Conservation (phyloP, 2,797 vertebrate genomes). For the Notolepis coatsorum region DNA sequence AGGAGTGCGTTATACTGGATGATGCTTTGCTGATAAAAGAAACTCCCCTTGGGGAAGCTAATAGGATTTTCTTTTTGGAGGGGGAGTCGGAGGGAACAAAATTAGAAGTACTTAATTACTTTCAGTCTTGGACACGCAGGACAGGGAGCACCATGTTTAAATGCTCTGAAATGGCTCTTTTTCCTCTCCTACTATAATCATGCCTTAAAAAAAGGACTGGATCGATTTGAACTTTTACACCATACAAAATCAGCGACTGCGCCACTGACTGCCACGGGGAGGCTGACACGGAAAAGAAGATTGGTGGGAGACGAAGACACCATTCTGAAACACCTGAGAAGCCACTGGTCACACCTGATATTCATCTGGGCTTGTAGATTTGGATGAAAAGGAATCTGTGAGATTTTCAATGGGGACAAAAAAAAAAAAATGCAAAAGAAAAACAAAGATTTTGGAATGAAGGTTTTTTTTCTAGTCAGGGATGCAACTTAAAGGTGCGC, state of each 20-base stretch:
- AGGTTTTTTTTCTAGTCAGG: conserved; percentile 9
- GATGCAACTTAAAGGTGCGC: conserved; percentile 36
- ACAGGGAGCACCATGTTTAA: conserved; percentile 45
- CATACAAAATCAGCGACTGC: conserved; percentile 16
- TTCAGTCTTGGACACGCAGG: conserved; percentile 33
- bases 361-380: conserved; percentile 35
- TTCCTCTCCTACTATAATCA: conserved; percentile 42
- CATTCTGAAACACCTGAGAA: conserved; percentile 57
- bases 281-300: conserved; percentile 12
- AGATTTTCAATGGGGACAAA: conserved; percentile 5
- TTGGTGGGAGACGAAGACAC: conserved; percentile 28
- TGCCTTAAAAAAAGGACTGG: conserved; percentile 27
- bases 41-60: conserved; percentile 35
- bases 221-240: conserved; percentile 16
- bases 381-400: conserved; percentile 16
- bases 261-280: conserved; percentile 9
- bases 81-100: conserved; percentile 41
- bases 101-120: conserved; percentile 15
- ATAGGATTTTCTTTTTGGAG: conserved; percentile 1
- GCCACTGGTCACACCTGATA: conserved; percentile 40
- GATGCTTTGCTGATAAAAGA: conserved; percentile 36
- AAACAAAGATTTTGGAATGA: conserved; percentile 37
- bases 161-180: conserved; percentile 56
- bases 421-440: conserved; percentile 28
- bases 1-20: conserved; percentile 29